Conservation (phyloP, 2,888 invertebrate genomes). For the Stenodema calcarata region DNA sequence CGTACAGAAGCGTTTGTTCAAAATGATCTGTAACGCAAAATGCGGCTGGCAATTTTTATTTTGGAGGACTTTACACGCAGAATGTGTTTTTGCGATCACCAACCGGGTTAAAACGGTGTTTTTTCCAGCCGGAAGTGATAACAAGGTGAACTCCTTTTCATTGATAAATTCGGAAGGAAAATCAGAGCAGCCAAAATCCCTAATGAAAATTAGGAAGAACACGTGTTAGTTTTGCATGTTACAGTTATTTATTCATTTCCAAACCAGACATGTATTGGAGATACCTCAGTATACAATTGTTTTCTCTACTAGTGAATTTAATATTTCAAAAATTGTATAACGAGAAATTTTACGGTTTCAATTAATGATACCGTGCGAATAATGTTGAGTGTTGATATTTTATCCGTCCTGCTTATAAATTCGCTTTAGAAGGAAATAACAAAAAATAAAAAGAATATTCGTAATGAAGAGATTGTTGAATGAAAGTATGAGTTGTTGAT, state of each 20-base stretch:
- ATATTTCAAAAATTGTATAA: background rate
- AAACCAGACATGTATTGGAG: background rate
- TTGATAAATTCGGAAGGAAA: too few species aligned
- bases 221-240: background rate
- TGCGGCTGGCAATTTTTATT: too few species aligned
- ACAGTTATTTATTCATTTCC: background rate
- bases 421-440: background rate
- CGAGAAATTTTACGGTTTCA: background rate
- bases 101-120: too few species aligned
- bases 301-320: background rate
- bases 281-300: background rate
- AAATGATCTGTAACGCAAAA: too few species aligned
- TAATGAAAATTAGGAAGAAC: background rate
- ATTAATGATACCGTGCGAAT: background rate
- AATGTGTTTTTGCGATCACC: too few species aligned
- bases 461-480: background rate
- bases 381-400: constrained; percentile 32
- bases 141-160: too few species aligned
- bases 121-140: too few species aligned
- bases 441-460: background rate
- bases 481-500: too few species aligned
- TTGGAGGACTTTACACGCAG: too few species aligned
- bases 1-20: too few species aligned
- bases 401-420: constrained; percentile 37
- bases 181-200: background rate